Conservation (phyloP, 2,888 invertebrate genomes). For the Agrochola litura region DNA sequence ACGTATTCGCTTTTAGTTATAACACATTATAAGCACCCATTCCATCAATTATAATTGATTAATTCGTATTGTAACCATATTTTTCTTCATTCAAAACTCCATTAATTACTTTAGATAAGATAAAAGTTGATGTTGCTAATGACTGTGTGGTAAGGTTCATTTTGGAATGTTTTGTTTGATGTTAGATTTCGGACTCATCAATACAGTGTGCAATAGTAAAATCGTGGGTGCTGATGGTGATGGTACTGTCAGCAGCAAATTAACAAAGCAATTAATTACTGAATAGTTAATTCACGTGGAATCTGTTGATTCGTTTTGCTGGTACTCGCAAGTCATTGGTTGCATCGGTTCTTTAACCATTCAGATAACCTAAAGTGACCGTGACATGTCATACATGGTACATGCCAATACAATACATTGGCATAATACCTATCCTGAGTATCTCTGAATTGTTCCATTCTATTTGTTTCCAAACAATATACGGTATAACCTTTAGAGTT, state of each 20-base stretch:
- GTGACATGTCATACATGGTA: neutral
- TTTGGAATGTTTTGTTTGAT: constrained; percentile 25
- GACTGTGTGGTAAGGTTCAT: constrained; percentile 8
- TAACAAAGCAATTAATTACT: constrained; percentile 3
- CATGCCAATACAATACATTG: no score
- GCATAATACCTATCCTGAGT: no score
- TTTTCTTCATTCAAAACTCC: constrained; percentile 60
- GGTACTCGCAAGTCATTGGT: neutral
- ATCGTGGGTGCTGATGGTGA: constrained; percentile 66
- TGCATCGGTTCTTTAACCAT: neutral
- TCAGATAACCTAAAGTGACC: neutral
- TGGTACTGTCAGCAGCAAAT: constrained; percentile 62
- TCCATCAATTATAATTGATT: constrained; percentile 61
- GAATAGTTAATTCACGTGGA: neutral
- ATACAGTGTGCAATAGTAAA: constrained; percentile 65
- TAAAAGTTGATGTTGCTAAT: neutral
- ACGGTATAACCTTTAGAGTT: no score
- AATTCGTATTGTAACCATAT: constrained; percentile 64
- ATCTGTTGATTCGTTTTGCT: neutral
- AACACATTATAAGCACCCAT: constrained; percentile 60
- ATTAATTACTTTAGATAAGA: constrained; percentile 64
- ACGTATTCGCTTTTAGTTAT: constrained; percentile 42
- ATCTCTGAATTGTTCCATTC: no score
- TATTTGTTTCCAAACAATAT: no score
- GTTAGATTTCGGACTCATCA: constrained; percentile 55